phyloP scores from a whole-genome alignment of 2,888 invertebrate species.

The Caenorhabditis zanzibari region DNA sequence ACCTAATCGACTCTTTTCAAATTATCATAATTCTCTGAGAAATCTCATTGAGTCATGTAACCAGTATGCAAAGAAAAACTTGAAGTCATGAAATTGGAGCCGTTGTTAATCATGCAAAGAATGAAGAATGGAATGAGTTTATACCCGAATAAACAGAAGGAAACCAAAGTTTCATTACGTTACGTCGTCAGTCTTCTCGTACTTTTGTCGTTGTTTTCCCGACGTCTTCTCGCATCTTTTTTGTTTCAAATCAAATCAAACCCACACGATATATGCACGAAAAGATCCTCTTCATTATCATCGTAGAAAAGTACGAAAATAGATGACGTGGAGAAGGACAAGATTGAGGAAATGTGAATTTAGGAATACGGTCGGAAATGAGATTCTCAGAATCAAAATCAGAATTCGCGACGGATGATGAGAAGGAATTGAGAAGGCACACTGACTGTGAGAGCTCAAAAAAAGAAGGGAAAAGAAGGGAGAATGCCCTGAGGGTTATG shows the following conservation, averaged over 20 bases:
- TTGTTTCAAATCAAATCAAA: conserved; percentile 45
- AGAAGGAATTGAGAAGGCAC: neutral
- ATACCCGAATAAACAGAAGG: conserved; percentile 35
- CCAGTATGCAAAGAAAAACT: neutral
- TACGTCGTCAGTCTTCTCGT: conserved; percentile 5
- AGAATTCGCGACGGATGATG: conserved; percentile 1
- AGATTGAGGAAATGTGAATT: conserved; percentile 21
- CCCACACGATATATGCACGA: neutral
- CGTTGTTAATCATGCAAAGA: conserved; percentile 31
- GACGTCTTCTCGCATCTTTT: neutral
- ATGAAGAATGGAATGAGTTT: conserved; percentile 15
- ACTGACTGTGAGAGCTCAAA: conserved; percentile 15
- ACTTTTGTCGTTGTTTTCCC: conserved; percentile 23
- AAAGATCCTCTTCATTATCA: conserved; percentile 19
- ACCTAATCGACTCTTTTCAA: neutral
- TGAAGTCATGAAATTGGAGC: neutral
- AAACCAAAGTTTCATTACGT: conserved; percentile 49
- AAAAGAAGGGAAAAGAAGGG: neutral
- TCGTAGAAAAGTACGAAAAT: conserved; percentile 40
- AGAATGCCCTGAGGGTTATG: conserved; percentile 19
- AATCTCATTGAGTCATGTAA: conserved; percentile 12
- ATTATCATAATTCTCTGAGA: neutral
- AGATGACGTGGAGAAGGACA: conserved; percentile 44
- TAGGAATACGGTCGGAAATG: conserved; percentile 58
- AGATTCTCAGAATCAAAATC: conserved; percentile 32